A percentile compares a stretch with the other conserved stretches of the same genome.
Evolutionary conservation across 2,888 invertebrate genomes (phyloP).

Genomic region (Dichetophora obliterata): DNA sequence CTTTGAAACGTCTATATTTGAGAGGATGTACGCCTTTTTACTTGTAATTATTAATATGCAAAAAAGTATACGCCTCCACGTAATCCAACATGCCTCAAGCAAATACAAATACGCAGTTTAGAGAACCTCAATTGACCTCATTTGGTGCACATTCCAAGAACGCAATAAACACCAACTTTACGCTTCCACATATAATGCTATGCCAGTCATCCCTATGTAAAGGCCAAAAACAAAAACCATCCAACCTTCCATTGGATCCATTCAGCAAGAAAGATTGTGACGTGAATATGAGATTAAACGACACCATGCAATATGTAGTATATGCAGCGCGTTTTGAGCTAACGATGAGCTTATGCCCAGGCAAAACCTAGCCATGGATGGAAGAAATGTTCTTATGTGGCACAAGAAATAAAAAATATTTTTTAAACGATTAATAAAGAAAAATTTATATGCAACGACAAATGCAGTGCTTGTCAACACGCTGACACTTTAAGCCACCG

Average conservation of each 20-base stretch:
- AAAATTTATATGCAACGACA: slow-evolving; percentile 45
- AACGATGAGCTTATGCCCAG: background rate
- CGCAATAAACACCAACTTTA: background rate
- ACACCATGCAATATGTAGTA: background rate
- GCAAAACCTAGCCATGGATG: background rate
- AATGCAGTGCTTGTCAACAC: slow-evolving; percentile 44
- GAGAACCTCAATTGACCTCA: slow-evolving; percentile 38
- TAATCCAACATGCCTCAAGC: background rate
- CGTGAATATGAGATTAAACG: slow-evolving; percentile 27
- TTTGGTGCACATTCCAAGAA: slow-evolving; percentile 45
- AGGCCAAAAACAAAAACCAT: slow-evolving; percentile 1
- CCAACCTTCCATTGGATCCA: background rate
- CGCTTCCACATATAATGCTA: slow-evolving; percentile 29
- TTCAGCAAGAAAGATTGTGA: background rate
- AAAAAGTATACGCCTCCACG: background rate
- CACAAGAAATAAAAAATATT: slow-evolving; percentile 27
- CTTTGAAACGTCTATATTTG: too few relatives aligned
- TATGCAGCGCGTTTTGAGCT: background rate
- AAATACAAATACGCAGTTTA: background rate
- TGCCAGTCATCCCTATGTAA: background rate
- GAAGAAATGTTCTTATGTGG: slow-evolving; percentile 14
- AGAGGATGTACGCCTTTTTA: too few relatives aligned
- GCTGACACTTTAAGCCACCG: slow-evolving; percentile 8
- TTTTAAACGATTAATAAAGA: slow-evolving; percentile 41
- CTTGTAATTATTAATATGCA: too few relatives aligned